Evolutionary conservation across 2,888 invertebrate genomes (phyloP), one percentile per base, ranked within the genome.

Genomic region (Tinea pellionella): DNA sequence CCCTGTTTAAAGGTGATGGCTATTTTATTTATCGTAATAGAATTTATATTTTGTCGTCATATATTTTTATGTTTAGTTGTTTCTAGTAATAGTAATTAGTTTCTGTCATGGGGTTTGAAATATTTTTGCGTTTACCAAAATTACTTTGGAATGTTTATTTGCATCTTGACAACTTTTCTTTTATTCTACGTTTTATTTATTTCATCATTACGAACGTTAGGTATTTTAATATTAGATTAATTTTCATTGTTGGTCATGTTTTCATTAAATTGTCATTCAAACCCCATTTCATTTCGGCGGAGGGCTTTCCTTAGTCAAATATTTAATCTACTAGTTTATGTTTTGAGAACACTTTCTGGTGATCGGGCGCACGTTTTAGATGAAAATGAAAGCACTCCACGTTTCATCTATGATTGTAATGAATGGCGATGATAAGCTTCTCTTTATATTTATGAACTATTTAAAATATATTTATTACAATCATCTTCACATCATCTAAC

Each of bases 161-260:
- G 87, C 87, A 87, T 87, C 87, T 87, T 87, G 87, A 87, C 87
- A 85, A 85, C 85, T 87, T 84, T 81, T 80, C 76, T 85, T 82
- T 79, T 68, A 24, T 24, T 72, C 66, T 79, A 78, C 75, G 75
- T 70, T 70, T 72, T 69, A 16, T 66, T n/a, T 65, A 67, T 70
- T 74, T 77, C 74, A 78, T 80, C 79, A 59, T 19, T 59, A 19
- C 41, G 29, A 59, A 43, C 30, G 13, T 59, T 43, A 59, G 59
- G 29, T 29, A 29, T 32, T 11, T n/a, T 32, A 57, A 7, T 12
- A 32, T 53, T 53, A 16, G 9, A 18, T 53, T 53, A 24, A 57
- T 32, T 32, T 30, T 32, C 57, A 79, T 81, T 75, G 24, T 29
- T 29, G 32, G 16, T 53, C 71, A 67, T 69, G 63, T 29, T 32